Percentiles rank a stretch among this genome's conserved stretches.
These are phyloP conservation scores for Chrysolina haemoptera DNA, from an alignment of 2,888 invertebrate genomes.

Conservation along the genomic window DNA sequence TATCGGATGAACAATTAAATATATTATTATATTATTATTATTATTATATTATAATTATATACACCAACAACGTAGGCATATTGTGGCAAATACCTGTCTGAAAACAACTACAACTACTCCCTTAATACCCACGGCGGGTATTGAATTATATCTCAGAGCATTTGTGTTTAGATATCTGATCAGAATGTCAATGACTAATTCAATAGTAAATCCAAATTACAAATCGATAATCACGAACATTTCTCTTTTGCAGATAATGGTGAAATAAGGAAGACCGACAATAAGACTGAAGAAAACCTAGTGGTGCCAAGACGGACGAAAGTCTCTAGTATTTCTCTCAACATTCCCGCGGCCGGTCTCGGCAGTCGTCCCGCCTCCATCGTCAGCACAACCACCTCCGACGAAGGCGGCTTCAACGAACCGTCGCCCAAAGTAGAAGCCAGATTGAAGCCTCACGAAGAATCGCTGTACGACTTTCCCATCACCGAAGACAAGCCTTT, in stretches of 20 bases:
- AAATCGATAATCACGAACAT: not conserved
- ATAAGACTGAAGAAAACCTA: slow-evolving; percentile 61
- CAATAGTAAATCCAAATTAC: no score
- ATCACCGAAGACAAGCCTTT: slow-evolving; percentile 59
- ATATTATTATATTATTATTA: no score
- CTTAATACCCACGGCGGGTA: no score
- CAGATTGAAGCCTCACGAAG: slow-evolving; percentile 64
- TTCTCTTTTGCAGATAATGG: slow-evolving; percentile 33
- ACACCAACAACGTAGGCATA: no score
- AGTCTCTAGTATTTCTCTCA: slow-evolving; percentile 75
- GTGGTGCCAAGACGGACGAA: slow-evolving; percentile 71
- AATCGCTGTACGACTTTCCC: slow-evolving; percentile 59
- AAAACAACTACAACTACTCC: no score
- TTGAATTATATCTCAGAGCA: no score
- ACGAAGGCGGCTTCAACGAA: slow-evolving; percentile 77
- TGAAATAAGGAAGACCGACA: slow-evolving; percentile 58
- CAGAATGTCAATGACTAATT: no score
- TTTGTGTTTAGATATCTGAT: no score
- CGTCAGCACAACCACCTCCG: slow-evolving; percentile 73
- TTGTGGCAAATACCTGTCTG: no score
- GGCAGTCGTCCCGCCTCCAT: slow-evolving; percentile 78
- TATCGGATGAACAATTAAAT: no score
- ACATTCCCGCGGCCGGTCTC: slow-evolving; percentile 76
- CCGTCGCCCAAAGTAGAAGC: slow-evolving; percentile 81
- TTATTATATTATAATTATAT: no score